Base-by-base conservation (phyloP, 2,888 invertebrate genomes). In the Sipha maydis region DNA sequence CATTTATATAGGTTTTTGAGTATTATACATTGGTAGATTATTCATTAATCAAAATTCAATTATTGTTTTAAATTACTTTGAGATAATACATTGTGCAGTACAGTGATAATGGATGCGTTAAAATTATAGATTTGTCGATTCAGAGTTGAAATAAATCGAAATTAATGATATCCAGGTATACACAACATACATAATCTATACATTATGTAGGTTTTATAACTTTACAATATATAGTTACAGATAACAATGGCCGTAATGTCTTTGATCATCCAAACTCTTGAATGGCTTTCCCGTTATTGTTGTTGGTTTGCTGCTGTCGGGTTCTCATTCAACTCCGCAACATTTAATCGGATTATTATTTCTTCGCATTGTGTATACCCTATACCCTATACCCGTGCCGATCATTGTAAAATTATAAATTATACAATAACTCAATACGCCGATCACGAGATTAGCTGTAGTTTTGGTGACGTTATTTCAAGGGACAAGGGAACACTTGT, bases 301-400 rank as follows among this genome's bases (percentile, higher is more conserved):
- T 34, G 25, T 34, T 56, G n/a, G 56, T 25, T 31, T 31, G 34
- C 31, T 17, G 71, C 31, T 28, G 31, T 14, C 3, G 17, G 71
- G 28, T 7, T 28, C 31, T 34, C 31, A 31, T 21, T 61, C 7
- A 25, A 7, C 61, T 61, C 61, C 25, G 61, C 61, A 25, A 21
- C 79, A 11, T 38, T 80, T 67, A 80, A 80, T 80, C 67, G 41
- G 67, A 80, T 80, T 67, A 80, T 67, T 61, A 25, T 7, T 61
- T 25, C 48, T 61, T 61, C 61, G 7, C 21, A 61, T 61, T 25
- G 61, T 21, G 25, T 61, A 48, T n/a, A n/a, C n/a, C 48, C 48
- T 48, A 48, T 2, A 5, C 19, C 25, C 19, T 61, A 56, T 56
- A 61, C 61, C 61, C 25, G 7, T 21, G 61, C 21, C 61, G 8